Evolutionary conservation across 2,113 vertebrate genomes (phyloP).

Genomic region (Podocnemis expansa): DNA sequence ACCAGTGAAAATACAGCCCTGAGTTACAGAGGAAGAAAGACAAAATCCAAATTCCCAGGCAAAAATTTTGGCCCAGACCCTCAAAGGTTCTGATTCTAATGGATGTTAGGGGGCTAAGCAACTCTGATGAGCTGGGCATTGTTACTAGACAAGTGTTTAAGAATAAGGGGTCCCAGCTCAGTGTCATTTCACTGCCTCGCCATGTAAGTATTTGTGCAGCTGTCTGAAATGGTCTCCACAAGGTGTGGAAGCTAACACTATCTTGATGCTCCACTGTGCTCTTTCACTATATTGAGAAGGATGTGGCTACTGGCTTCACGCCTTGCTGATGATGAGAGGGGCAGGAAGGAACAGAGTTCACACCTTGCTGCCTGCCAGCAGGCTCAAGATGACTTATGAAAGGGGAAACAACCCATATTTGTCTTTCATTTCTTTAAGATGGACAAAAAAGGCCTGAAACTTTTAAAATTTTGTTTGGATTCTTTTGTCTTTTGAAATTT

Average conservation of each 20-base stretch:
- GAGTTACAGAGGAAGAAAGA: too few relatives aligned
- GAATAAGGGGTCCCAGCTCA: not conserved
- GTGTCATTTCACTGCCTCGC: not conserved
- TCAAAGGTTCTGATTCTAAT: not conserved
- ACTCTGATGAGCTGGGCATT: too few relatives aligned
- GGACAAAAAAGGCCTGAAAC: too few relatives aligned
- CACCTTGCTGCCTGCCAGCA: not conserved
- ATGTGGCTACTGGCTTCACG: not conserved
- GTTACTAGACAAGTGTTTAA: not conserved
- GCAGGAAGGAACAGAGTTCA: not conserved
- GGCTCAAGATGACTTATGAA: not conserved
- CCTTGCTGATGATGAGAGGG: not conserved
- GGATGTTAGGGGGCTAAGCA: not conserved
- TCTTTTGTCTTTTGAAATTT: too few relatives aligned
- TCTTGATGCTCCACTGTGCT: not conserved
- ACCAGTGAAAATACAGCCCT: too few relatives aligned
- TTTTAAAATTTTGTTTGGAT: too few relatives aligned
- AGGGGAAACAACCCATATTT: too few relatives aligned
- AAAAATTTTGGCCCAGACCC: too few relatives aligned
- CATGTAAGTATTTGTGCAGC: not conserved
- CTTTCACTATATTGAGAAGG: not conserved
- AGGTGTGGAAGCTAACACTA: rapidly evolving
- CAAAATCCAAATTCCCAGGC: too few relatives aligned
- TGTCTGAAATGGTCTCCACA: not conserved
- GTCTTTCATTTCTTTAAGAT: too few relatives aligned